phyloP scores from a whole-genome alignment of 2,888 invertebrate genomes.

The Eristalinus aeneus region DNA sequence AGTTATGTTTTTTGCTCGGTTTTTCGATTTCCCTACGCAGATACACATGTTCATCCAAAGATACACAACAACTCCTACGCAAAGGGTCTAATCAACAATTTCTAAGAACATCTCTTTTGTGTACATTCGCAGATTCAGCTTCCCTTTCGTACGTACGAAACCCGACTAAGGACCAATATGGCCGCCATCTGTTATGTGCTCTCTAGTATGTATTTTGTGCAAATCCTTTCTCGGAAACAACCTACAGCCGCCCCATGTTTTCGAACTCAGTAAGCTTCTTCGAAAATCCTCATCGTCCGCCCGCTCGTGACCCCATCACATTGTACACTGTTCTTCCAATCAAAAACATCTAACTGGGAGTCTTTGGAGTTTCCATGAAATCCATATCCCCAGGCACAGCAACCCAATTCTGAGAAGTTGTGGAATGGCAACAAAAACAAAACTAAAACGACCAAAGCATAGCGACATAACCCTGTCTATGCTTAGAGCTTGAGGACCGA shows the following conservation, averaged over 20 bases:
- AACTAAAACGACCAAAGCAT: not conserved
- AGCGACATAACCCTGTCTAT: too few relatives aligned
- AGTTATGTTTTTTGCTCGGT: not conserved
- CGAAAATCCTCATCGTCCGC: not conserved
- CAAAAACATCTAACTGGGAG: not conserved
- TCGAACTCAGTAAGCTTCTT: not conserved
- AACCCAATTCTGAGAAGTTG: not conserved
- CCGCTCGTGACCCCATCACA: not conserved
- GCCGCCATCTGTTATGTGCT: not conserved
- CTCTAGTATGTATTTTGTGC: not conserved
- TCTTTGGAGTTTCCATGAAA: not conserved
- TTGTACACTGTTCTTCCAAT: not conserved
- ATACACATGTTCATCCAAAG: not conserved
- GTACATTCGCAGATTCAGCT: not conserved
- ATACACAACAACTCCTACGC: not conserved
- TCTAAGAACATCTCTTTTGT: not conserved
- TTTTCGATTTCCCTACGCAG: not conserved
- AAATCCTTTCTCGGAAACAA: not conserved
- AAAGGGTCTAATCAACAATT: not conserved
- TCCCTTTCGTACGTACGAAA: not conserved
- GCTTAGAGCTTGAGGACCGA: not conserved
- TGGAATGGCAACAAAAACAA: not conserved
- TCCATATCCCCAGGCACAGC: not conserved
- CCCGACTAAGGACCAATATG: not conserved
- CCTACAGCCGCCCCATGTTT: not conserved